These are phyloP conservation scores for Larimichthys polyactis DNA, from an alignment of 2,113 vertebrate genomes.

Conservation along the genomic window DNA sequence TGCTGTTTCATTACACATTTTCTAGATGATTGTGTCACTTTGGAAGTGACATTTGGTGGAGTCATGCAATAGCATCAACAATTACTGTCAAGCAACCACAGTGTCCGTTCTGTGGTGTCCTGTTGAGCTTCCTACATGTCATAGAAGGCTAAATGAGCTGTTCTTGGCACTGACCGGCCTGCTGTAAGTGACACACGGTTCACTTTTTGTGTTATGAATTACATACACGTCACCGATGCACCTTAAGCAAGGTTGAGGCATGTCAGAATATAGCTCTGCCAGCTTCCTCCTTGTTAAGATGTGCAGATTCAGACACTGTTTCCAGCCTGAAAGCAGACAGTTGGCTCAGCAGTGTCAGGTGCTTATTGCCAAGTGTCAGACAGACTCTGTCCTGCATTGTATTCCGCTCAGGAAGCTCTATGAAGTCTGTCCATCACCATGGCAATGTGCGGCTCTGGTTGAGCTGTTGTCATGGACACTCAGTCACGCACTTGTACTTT, in stretches of 20 bases:
- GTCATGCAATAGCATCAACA: no score
- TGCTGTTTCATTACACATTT: not conserved
- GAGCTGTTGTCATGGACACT: slow-evolving; percentile 71
- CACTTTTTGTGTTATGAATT: not conserved
- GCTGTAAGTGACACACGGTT: not conserved
- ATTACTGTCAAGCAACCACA: not conserved
- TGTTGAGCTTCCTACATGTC: not conserved
- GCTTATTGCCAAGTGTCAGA: slow-evolving; percentile 3
- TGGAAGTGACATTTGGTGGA: not conserved
- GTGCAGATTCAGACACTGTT: not conserved
- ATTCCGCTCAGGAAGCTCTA: slow-evolving; percentile 29
- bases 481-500: slow-evolving; percentile 27
- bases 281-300: not conserved
- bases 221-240: not conserved
- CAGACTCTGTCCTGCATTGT: slow-evolving; percentile 3
- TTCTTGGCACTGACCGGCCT: not conserved
- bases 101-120: not conserved
- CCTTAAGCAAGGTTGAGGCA: not conserved
- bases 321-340: slow-evolving; percentile 3
- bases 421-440: slow-evolving; percentile 55
- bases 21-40: not conserved
- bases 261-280: not conserved
- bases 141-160: not conserved
- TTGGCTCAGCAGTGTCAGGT: slow-evolving; percentile 25
- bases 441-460: slow-evolving; percentile 48